Base-by-base conservation (phyloP, 37 sponge, comb jelly and placozoan genomes). In the Ianthella basta region DNA sequence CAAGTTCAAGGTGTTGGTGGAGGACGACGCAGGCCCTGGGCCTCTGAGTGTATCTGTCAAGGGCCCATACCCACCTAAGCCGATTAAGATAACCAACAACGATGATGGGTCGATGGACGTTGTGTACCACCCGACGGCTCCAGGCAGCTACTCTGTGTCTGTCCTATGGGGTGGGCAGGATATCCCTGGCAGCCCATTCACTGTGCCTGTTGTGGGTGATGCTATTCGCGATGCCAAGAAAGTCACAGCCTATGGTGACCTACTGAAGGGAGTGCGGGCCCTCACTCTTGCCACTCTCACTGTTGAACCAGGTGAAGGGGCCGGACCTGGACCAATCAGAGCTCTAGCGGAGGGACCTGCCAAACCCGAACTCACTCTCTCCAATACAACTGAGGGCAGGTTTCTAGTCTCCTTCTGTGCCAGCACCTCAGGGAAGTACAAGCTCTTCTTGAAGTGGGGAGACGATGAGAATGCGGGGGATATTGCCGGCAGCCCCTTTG, bases 11-110 rank as follows among this genome's bases (percentile, higher is more conserved):
- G 92, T 95, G 13, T n/a, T 84, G 18, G 86, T 91, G 15, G 90
- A 92, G 0, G 95, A 95, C 18, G 90, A 87, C 0, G 95, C 95
- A 0, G 95, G 95, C 16, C 95, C 95, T 37, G 95, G 95, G 8
- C 84, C 88, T 30, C 86, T 95, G 32, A 83, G 80, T 0, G 92
- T 95, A 20, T 89, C 92, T 0, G 88, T 95, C 1, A 40, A 72
- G 1, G 95, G 95, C 0, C 92, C 95, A 4, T 90, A 91, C 67
- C 95, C 95, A 25, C 92, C 95, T 15, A 89, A 91, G 55, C 95
- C 95, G 5, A 91, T 95, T n/a, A 80, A 88, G 57, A 91, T 95
- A 0, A 34, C 82, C 57, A 91, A 91, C 69, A 78, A 86, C 57
- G 81, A 85, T 16, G 94, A 93, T 81, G 90, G 90, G 0, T 81